Percentiles rank a stretch among this genome's conserved stretches.
phyloP scores from a whole-genome alignment of 2,888 invertebrate species.

The Phortica okadai region DNA sequence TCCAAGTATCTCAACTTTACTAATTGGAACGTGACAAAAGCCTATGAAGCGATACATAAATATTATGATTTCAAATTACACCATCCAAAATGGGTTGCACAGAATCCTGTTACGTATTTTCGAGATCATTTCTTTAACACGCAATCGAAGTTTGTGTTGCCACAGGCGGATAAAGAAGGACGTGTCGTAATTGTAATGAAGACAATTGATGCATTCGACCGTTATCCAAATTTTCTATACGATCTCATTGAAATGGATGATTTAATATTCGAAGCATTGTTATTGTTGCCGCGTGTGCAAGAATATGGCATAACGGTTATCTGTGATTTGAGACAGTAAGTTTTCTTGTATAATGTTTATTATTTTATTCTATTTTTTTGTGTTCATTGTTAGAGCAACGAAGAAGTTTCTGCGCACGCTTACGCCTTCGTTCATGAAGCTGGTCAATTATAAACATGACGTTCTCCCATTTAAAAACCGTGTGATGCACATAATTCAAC shows the following conservation, averaged over 20 bases:
- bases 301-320: conserved; percentile 71
- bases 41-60: conserved; percentile 62
- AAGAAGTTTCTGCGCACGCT: conserved; percentile 53
- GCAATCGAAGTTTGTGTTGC: conserved; percentile 69
- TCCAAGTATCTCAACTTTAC: conserved; percentile 66
- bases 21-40: conserved; percentile 66
- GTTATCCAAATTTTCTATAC: conserved; percentile 68
- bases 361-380: background rate
- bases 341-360: conserved; percentile 5
- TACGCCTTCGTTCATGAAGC: conserved; percentile 64
- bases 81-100: conserved; percentile 70
- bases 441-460: conserved; percentile 70
- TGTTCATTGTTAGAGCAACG: conserved; percentile 7
- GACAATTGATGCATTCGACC: conserved; percentile 70
- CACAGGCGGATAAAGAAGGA: conserved; percentile 70
- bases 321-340: conserved; percentile 71
- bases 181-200: conserved; percentile 67
- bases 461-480: conserved; percentile 70
- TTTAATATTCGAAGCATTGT: conserved; percentile 70
- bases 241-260: conserved; percentile 74
- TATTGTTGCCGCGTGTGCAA: conserved; percentile 70
- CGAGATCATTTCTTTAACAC: conserved; percentile 64
- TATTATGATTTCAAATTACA: conserved; percentile 71
- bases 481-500: conserved; percentile 70
- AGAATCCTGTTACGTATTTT: conserved; percentile 66